Evolutionary conservation across 1,140 invertebrate genomes (phyloP), one percentile per base, ranked within the genome.

Genomic region (Bursaphelenchus mucronatus): DNA sequence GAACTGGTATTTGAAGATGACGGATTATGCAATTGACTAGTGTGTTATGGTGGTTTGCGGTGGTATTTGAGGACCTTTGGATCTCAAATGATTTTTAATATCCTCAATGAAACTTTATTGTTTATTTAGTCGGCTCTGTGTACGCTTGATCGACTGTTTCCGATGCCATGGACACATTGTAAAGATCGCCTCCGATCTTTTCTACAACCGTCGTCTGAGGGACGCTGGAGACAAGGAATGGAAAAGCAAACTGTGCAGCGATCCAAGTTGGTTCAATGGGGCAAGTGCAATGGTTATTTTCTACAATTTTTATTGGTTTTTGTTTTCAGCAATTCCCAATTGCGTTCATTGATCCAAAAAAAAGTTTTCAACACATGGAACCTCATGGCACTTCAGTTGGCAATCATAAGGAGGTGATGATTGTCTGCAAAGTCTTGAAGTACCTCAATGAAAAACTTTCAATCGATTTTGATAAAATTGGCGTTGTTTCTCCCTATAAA

Each of bases 401-500:
- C 71, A 97, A 97, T 85, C 87, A 87, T 0, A 84, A 87, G 54
- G 93, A 97, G 85, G 89, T 88, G 0, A 85, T 87, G 3, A 85
- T 78, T 56, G 83, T 85, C 3, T 59, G 73, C 9, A 85, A 85
- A 58, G 67, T 85, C 13, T 74, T 82, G 63, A 68, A 64, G 49
- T 51, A 83, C 15, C 85, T 90, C 30, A 30, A 30, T 8, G 84
- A 86, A 64, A 78, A 87, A 53, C 81, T 83, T 50, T 86, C 87
- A 40, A 67, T 93, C 9, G 77, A 69, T 4, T 80, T 86, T 52
- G 82, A 87, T 55, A 87, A 93, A 76, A 89, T 96, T 79, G 93
- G 93, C 6, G 88, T 97, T 66, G 90, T 97, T 61, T 90, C 92
- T 8, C 92, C 93, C 0, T 97, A 97, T 82, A 82, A 87, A 64